Conservation (phyloP, 2,888 invertebrate species). For the Rotaria macrura region DNA sequence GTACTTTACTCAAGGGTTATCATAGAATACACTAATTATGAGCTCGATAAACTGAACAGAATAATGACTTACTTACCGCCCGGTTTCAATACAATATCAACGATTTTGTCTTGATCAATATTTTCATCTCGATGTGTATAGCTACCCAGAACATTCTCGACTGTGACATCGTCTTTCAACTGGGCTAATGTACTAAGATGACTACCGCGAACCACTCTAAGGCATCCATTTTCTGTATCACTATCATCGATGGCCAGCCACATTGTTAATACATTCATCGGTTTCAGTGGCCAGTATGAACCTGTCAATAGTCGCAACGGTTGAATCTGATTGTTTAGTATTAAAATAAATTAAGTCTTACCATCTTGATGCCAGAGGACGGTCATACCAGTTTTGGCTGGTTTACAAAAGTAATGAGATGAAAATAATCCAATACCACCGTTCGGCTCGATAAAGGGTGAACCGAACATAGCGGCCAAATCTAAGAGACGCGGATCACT, state of each 20-base stretch:
- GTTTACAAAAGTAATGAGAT: constrained; percentile 11
- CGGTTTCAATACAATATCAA: not conserved
- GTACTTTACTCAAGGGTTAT: too few relatives aligned
- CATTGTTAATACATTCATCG: constrained; percentile 37
- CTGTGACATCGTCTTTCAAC: not conserved
- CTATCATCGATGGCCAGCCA: constrained; percentile 42
- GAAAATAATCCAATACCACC: not conserved
- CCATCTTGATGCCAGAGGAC: constrained; percentile 15
- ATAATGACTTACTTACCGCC: not conserved
- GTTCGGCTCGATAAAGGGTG: not conserved
- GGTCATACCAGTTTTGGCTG: not conserved
- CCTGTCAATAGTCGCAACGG: not conserved
- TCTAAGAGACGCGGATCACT: not conserved
- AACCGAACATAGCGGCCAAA: not conserved
- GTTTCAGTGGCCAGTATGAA: not conserved
- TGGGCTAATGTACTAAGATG: not conserved
- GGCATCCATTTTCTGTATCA: constrained; percentile 40
- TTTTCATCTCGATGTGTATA: constrained; percentile 10
- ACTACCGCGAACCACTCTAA: constrained; percentile 40
- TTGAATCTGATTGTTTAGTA: not conserved
- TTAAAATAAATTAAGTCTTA: not conserved
- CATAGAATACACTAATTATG: too few relatives aligned
- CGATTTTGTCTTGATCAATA: not conserved
- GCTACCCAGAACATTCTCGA: not conserved
- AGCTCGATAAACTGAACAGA: too few relatives aligned